Evolutionary conservation across 2,888 invertebrate species (phyloP), one percentile per base, ranked within the genome.

Genomic region (Drosophila paramelanica): DNA sequence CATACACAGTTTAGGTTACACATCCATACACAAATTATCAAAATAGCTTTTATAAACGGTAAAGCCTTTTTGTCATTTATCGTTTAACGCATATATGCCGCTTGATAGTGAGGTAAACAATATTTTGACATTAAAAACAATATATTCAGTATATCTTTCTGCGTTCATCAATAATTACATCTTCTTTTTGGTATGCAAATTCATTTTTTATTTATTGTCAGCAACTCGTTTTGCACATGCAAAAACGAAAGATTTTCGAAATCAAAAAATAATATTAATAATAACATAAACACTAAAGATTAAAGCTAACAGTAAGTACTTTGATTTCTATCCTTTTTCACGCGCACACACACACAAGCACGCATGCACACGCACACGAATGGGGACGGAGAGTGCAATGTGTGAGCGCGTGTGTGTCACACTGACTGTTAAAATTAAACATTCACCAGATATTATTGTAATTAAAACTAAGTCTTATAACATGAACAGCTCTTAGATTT

Each of bases 161-260:
- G 47, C 33, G 61, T 25, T 55, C 20, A n/a, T 41, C 42, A 42
- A 60, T 36, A 1, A 13, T 46, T 36, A n/a, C n/a, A 1, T 10
- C 42, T 23, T 23, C 23, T 23, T 36, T 47, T 73, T 53, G 46
- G 45, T 62, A 58, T 71, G 73, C 36, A 67, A 65, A 53, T 67
- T 59, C 64, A 45, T 59, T 47, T 60, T n/a, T 51, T 50, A 81
- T 68, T 84, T 84, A 84, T 84, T 84, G 84, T 84, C 84, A 86
- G 89, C 84, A 80, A 83, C 80, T 83, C n/a, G 27, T 77, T 36
- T 50, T 47, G 53, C 67, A 56, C n/a, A 61, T 55, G 67, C 59
- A 67, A 46, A 25, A 55, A 51, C 14, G 1, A 59, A 45, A 38
- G 27, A 47, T 27, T 41, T 27, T 13, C 13, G 17, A 41, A 10